Evolutionary conservation across 2,888 invertebrate genomes (phyloP).

Genomic region (Diaprepes abbreviatus): DNA sequence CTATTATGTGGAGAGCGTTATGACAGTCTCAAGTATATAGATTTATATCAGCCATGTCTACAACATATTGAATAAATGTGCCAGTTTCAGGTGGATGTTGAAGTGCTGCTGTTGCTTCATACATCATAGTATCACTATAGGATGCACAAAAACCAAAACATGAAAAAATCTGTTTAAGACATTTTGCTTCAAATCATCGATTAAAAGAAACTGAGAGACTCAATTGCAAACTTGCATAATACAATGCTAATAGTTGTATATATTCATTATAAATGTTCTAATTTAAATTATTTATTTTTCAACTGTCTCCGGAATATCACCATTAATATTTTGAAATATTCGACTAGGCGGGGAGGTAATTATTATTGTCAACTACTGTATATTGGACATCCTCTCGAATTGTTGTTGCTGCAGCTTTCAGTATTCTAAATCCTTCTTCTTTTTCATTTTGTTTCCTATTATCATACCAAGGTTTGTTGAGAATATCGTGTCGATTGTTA

Average conservation of each 20-base stretch:
- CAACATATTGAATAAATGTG: slow-evolving; percentile 55
- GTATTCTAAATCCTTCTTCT: too few species aligned
- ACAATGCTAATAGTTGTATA: too few species aligned
- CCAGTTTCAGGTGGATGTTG: slow-evolving; percentile 50
- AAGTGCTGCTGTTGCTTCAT: slow-evolving; percentile 55
- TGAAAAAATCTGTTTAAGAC: slow-evolving; percentile 52
- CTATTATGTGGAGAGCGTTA: slow-evolving; percentile 59
- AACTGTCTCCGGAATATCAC: slow-evolving; percentile 56
- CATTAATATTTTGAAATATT: slow-evolving; percentile 58
- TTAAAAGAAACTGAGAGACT: slow-evolving; percentile 62
- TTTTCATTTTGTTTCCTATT: too few species aligned
- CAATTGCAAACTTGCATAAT: too few species aligned
- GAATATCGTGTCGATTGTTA: too few species aligned
- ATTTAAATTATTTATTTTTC: slow-evolving; percentile 55
- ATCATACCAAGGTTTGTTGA: too few species aligned
- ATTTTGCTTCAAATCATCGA: slow-evolving; percentile 52
- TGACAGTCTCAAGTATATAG: slow-evolving; percentile 55
- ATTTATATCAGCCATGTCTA: slow-evolving; percentile 59
- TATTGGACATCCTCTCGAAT: too few species aligned
- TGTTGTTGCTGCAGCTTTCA: too few species aligned
- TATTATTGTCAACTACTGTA: too few species aligned
- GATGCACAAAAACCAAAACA: slow-evolving; percentile 53
- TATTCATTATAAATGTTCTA: too few species aligned
- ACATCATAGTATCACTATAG: slow-evolving; percentile 55
- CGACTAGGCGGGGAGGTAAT: slow-evolving; percentile 56